Base-by-base conservation (phyloP, 23 tunicate genomes). In the Trididemnum clinides region DNA sequence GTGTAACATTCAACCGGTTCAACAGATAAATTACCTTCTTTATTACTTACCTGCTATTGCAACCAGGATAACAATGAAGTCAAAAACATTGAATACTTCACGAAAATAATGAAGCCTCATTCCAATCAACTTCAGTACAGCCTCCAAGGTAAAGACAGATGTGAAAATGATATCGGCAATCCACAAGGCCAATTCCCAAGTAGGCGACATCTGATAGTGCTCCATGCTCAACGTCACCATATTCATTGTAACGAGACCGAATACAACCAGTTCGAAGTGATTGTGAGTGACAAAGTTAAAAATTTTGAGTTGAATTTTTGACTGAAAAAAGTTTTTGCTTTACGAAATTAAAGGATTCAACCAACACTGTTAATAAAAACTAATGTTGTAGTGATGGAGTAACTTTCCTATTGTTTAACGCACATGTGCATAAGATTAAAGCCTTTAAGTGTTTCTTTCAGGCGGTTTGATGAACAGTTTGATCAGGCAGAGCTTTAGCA, bases 141-240 rank as follows among this genome's bases (percentile, higher is more conserved):
- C 92, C 64, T 93, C 98, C 15, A 90, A 22, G 0, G 85, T 33
- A 62, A 95, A 95, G 1, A 95, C 78, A 15, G 85, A 64, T 27
- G 95, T 90, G 38, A 95, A 95, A 6, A 83, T 63, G 71, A 90
- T 81, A 69, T 95, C 99, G 18, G 83, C 91, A 27, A 35, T 21
- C 34, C 87, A 58, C 21, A 95, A 58, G 2, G 89, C 88, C 23
- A 50, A 58, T 26, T 36, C 35, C 99, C 99, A 95, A 34, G 51
- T 39, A 30, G 77, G 28, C 19, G 89, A 64, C 92, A 84, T 85
- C 50, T 78, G 64, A 33, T 95, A 95, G 37, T 95, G 99, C 76
- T 90, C 99, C 91, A 92, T 90, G 32, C 83, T 85, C 71, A 95
- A 57, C 6, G 92, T 82, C 22, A 95, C 28, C 95, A 95, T 95